Base-by-base conservation (phyloP, 2,888 invertebrate species). In the Smittia aterrima region DNA sequence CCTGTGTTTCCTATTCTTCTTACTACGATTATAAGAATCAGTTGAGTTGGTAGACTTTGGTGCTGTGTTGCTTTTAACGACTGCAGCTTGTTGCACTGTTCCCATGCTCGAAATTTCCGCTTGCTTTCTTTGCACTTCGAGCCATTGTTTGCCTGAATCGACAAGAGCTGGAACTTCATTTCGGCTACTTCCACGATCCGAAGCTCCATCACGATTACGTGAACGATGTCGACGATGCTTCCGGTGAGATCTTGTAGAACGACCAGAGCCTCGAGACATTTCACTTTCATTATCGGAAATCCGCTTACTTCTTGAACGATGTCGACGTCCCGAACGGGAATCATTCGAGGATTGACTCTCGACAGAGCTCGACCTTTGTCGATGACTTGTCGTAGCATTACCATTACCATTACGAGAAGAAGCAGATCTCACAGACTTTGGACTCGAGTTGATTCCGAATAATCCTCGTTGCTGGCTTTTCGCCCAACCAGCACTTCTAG, bases 231-330 rank as follows among this genome's bases (percentile, higher is more conserved):
- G 87, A 77, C 92, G 90, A 75, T 91, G 88, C 32, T 90, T 90
- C 78, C 91, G 87, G 80, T 93, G 92, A 75, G 90, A 89, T 75
- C 92, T 86, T 18, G 90, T 90, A 6, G 92, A 93, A 77, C 92
- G 88, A 16, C 90, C 92, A 6, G 94, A 95, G 54, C 92, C 90
- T 76, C 93, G 89, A 0, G 95, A 95, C 77, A 93, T 84, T 83
- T 95, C 95, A 79, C 95, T 95, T 83, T 95, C 95, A 77, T 93
- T 94, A 81, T 95, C 95, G 0, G 95, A 95, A 77, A 92, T 88
- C 79, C 90, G 87, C 77, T 92, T 88, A 78, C 92, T 92, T 47
- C 93, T 88, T 81, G 93, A 93, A 79, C 89, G 88, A 81, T 92
- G 90, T 79, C 92, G 90, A 83, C 90, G 87, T 81, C 91, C 91